Evolutionary conservation across 2,113 vertebrate species (phyloP).

Genomic region (Sorex fumeus): DNA sequence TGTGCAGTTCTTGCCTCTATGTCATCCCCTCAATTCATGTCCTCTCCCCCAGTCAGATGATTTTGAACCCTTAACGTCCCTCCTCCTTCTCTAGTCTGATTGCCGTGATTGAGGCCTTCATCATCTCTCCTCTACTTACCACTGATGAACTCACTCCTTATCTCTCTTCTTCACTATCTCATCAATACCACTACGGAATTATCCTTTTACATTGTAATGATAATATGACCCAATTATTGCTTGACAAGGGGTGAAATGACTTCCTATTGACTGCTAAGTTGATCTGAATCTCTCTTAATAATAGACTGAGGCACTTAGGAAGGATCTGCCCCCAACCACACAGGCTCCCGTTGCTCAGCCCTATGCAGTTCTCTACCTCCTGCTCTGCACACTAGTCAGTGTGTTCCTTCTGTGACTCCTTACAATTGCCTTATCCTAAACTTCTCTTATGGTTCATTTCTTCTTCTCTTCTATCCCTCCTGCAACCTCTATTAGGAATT

Average conservation of each 20-base stretch:
- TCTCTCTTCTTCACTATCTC: not conserved
- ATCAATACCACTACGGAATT: not conserved
- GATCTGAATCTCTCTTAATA: not conserved
- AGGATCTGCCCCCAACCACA: accelerated
- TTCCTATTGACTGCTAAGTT: not conserved
- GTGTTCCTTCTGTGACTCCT: not conserved
- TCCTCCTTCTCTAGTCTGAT: not conserved
- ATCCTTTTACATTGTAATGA: not conserved
- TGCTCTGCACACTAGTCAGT: not conserved
- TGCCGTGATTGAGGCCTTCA: not conserved
- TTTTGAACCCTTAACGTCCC: not conserved
- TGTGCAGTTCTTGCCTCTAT: not conserved
- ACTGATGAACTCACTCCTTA: not conserved
- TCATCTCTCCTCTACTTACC: not conserved
- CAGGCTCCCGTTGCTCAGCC: not conserved
- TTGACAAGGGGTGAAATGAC: not conserved
- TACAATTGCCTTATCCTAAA: not conserved
- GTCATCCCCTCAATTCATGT: not conserved
- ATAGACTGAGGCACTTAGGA: not conserved
- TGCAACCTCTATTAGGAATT: not conserved
- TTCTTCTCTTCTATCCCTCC: not conserved
- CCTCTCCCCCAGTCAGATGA: not conserved
- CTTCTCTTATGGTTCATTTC: not conserved
- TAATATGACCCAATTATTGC: not conserved
- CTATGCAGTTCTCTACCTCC: accelerated